Percentiles rank a stretch among this genome's conserved stretches.
Evolutionary conservation across 1,140 invertebrate genomes (phyloP).

Genomic region (Cepaea nemoralis): DNA sequence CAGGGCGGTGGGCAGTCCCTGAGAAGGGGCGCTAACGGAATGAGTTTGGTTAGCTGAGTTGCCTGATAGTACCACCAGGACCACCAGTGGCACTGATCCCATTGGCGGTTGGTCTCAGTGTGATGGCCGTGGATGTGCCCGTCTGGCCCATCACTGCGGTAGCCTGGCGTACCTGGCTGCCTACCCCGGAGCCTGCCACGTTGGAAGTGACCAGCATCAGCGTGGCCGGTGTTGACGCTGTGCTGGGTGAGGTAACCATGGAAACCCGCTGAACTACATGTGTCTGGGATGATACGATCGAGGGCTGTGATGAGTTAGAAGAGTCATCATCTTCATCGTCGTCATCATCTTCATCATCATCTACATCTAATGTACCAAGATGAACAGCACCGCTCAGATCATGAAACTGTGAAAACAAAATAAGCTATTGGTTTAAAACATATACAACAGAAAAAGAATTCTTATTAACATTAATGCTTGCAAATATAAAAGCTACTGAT

Average conservation of each 20-base stretch:
- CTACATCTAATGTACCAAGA: slow-evolving; percentile 60
- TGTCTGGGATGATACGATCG: slow-evolving; percentile 58
- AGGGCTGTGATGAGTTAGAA: slow-evolving; percentile 37
- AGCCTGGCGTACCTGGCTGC: slow-evolving; percentile 20
- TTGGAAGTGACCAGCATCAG: slow-evolving; percentile 53
- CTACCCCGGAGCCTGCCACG: slow-evolving; percentile 37
- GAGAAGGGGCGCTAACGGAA: slow-evolving; percentile 45
- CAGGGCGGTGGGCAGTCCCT: slow-evolving; percentile 57
- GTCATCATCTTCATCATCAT: background rate
- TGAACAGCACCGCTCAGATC: slow-evolving; percentile 92
- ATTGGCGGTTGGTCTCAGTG: slow-evolving; percentile 46
- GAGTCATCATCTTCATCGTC: slow-evolving; percentile 16
- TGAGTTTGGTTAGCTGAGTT: slow-evolving; percentile 46
- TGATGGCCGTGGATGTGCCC: slow-evolving; percentile 43
- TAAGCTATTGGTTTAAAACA: too few relatives aligned
- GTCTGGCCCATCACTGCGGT: slow-evolving; percentile 40
- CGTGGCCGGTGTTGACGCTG: slow-evolving; percentile 51
- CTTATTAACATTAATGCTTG: too few relatives aligned
- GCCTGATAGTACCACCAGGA: slow-evolving; percentile 59
- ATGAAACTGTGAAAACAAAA: slow-evolving; percentile 87
- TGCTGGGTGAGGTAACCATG: slow-evolving; percentile 48
- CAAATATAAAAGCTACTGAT: too few relatives aligned
- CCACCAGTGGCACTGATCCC: slow-evolving; percentile 47
- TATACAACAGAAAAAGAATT: too few relatives aligned
- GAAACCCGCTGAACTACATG: slow-evolving; percentile 44